Evolutionary conservation across 2,888 invertebrate genomes (phyloP), one percentile per base, ranked within the genome.

Genomic region (Nezara viridula): DNA sequence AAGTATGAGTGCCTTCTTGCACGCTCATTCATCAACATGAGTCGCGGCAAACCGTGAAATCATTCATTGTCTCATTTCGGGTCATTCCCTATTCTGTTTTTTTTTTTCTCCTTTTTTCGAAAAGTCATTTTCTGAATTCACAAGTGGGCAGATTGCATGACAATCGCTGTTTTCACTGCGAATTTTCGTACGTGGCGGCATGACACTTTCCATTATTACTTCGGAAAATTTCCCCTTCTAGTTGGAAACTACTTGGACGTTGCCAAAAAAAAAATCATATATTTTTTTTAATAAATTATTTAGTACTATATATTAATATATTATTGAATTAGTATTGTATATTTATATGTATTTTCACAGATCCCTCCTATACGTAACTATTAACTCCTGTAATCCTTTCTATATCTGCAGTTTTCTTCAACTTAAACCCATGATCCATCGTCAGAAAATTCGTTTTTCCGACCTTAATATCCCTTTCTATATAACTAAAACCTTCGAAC

Each of bases 11-110:
- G 10, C 32, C 44, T 47, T 47, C 81, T 44, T 44, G 12, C n/a
- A 24, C 24, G 44, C 81, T n/a, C 81, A 81, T 47, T 81, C 81
- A 81, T 44, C 44, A 12, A 21, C 44, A 44, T 81, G 81, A 81
- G 40, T 81, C 44, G 81, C 44, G 16, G n/a, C 44, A 14, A n/a
- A 47, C 19, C 81, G 44, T 81, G 81, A 81, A 81, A 81, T 81
- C 81, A 73, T 37, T 81, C 81, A 81, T 47, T 47, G 81, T 73
- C 66, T 73, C 66, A 73, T 81, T 81, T 81, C 81, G 44, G 81
- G 81, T 44, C 81, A 44, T 81, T n/a, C 81, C 77, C 77, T 47
- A 44, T 81, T 44, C 81, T 44, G 7, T 37, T 73, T 37, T 44
- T 5, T 44, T 7, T 44, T 44, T 44, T 55, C 24, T 7, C 24